Conservation (phyloP, 2,888 invertebrate species). For the Seira ritae region DNA sequence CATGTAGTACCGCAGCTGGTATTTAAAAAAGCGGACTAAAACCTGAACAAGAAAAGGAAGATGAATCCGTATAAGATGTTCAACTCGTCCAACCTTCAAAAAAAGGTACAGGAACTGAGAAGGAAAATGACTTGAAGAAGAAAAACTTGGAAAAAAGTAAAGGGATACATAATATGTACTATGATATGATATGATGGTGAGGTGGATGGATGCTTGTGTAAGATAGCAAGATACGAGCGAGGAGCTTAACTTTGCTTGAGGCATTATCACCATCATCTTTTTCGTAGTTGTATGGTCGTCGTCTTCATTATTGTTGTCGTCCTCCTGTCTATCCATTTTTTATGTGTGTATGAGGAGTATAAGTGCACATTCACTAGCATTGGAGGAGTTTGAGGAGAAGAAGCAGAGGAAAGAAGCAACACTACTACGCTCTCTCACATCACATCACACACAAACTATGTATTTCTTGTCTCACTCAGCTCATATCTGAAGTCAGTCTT, state of each 20-base stretch:
- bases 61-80: conserved; percentile 3
- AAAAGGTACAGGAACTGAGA: neutral
- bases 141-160: too few species aligned
- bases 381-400: neutral
- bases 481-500: conserved; percentile 11
- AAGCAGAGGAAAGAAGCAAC: neutral
- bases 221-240: conserved; percentile 27
- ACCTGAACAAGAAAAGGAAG: neutral
- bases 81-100: neutral
- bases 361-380: neutral
- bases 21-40: conserved; percentile 1
- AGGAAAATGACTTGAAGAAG: too few species aligned
- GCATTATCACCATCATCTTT: conserved; percentile 49
- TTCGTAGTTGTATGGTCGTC: conserved; percentile 30
- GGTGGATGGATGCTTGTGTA: too few species aligned
- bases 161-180: too few species aligned
- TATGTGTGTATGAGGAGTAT: conserved; percentile 8
- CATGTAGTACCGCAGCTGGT: neutral
- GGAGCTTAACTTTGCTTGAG: conserved; percentile 62
- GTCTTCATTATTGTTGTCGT: conserved; percentile 39
- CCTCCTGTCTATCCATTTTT: conserved; percentile 50
- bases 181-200: too few species aligned
- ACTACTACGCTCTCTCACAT: neutral
- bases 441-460: too few species aligned
- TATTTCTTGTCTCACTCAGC: neutral